phyloP scores from a whole-genome alignment of 1,140 invertebrate genomes.

The Drosophila repleta region DNA sequence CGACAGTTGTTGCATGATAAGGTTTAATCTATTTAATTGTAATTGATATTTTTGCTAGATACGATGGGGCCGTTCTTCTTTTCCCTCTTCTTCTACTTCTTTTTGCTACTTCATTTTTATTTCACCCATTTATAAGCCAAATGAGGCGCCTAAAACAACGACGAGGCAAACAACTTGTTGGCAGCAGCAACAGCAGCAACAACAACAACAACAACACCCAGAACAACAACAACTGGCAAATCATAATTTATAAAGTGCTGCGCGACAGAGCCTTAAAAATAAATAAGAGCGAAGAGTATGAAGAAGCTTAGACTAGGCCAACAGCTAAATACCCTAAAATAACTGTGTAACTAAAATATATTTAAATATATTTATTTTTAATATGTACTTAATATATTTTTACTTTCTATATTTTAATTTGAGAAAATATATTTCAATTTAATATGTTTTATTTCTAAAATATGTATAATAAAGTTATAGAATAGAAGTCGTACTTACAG shows the following conservation, averaged over 20 bases:
- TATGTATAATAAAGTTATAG: no score
- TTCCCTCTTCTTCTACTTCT: not conserved
- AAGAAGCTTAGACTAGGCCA: not conserved
- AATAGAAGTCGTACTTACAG: no score
- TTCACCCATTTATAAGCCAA: constrained; percentile 72
- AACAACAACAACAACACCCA: constrained; percentile 24
- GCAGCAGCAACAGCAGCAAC: constrained; percentile 24
- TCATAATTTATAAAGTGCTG: constrained; percentile 68
- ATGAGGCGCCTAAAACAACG: constrained; percentile 71
- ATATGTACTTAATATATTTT: no score
- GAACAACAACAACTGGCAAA: constrained; percentile 39
- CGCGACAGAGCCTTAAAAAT: constrained; percentile 30
- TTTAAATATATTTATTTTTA: no score
- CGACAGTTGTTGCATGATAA: constrained; percentile 82
- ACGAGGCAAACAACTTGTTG: constrained; percentile 56
- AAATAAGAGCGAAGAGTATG: constrained; percentile 5
- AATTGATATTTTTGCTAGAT: constrained; percentile 81
- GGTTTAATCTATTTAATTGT: constrained; percentile 82
- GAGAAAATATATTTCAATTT: no score
- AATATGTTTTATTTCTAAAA: no score
- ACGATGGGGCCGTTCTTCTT: constrained; percentile 31
- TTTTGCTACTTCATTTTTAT: constrained; percentile 24
- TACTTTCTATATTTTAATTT: no score
- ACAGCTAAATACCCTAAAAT: not conserved
- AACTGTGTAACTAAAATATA: no score